These are phyloP conservation scores for Rhynchonycteris naso DNA, from an alignment of 2,797 vertebrate genomes.

Conservation along the genomic window DNA sequence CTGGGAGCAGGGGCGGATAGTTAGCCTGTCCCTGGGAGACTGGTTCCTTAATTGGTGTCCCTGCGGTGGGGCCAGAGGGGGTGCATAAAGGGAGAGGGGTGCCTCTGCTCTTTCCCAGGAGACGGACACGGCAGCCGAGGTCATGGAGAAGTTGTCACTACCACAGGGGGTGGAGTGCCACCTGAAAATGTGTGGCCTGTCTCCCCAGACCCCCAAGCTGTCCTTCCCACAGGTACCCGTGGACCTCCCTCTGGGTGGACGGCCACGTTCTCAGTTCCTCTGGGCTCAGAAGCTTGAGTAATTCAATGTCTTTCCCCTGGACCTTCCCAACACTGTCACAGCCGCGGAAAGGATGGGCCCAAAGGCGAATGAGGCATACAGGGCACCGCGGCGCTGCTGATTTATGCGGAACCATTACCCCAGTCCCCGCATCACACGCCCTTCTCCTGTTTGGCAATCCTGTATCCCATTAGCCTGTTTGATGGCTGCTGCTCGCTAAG, in stretches of 20 bases:
- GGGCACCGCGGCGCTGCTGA: conserved; percentile 35
- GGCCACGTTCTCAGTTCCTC: background rate
- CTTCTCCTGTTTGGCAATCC: conserved; percentile 51
- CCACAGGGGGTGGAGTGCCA: background rate
- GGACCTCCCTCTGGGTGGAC: background rate
- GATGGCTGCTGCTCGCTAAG: conserved; percentile 63
- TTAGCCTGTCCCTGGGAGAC: background rate
- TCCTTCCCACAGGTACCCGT: background rate
- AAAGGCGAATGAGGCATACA: conserved; percentile 66
- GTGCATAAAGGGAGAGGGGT: background rate
- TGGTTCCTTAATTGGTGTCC: background rate
- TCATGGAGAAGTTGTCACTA: background rate
- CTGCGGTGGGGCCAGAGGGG: background rate
- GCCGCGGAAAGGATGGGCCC: background rate
- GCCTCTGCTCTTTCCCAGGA: background rate
- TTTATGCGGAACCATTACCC: conserved; percentile 62
- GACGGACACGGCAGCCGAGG: background rate
- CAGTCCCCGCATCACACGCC: conserved; percentile 16
- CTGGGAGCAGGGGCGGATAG: background rate
- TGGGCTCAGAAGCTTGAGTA: background rate
- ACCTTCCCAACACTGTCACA: conserved; percentile 50
- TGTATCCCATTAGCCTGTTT: conserved; percentile 75
- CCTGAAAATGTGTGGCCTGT: background rate
- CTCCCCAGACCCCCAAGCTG: too few species aligned
- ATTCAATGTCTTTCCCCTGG: conserved; percentile 62